phyloP scores from a whole-genome alignment of 1,140 invertebrate genomes.

The Antheraea mylitta region DNA sequence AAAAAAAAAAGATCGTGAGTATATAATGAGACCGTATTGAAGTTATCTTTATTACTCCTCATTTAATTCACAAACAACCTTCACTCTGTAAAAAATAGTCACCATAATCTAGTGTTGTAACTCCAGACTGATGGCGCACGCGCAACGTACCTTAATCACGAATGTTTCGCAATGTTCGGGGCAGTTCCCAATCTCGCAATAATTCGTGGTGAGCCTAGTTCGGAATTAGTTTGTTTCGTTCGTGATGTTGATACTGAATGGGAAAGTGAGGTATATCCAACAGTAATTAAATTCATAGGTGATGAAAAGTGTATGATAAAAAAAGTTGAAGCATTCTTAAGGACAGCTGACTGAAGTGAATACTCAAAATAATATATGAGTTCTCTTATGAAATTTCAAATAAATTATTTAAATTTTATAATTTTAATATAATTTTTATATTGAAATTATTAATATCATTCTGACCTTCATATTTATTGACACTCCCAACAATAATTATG shows the following conservation, averaged over 20 bases:
- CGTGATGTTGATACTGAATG: constrained; percentile 10
- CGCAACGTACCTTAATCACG: constrained; percentile 42
- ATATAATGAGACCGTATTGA: neutral
- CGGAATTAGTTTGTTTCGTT: constrained; percentile 38
- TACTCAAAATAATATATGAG: too few species aligned
- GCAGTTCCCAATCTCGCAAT: constrained; percentile 43
- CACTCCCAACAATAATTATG: too few species aligned
- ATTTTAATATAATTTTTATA: too few species aligned
- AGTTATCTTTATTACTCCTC: neutral
- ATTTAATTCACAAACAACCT: neutral
- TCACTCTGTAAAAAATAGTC: neutral
- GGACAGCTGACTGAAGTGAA: too few species aligned
- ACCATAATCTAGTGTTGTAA: constrained; percentile 27
- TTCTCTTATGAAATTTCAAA: too few species aligned
- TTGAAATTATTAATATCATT: too few species aligned
- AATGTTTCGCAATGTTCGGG: constrained; percentile 47
- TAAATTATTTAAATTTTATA: too few species aligned
- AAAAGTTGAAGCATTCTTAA: too few species aligned
- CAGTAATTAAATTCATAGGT: neutral
- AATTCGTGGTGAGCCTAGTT: constrained; percentile 31
- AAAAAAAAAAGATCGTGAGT: too few species aligned
- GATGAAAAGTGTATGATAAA: too few species aligned
- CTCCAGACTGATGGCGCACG: constrained; percentile 25
- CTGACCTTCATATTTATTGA: too few species aligned
- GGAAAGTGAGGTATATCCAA: neutral